phyloP scores from a whole-genome alignment of 2,797 vertebrate species.

The Acestrorhynchus altus region DNA sequence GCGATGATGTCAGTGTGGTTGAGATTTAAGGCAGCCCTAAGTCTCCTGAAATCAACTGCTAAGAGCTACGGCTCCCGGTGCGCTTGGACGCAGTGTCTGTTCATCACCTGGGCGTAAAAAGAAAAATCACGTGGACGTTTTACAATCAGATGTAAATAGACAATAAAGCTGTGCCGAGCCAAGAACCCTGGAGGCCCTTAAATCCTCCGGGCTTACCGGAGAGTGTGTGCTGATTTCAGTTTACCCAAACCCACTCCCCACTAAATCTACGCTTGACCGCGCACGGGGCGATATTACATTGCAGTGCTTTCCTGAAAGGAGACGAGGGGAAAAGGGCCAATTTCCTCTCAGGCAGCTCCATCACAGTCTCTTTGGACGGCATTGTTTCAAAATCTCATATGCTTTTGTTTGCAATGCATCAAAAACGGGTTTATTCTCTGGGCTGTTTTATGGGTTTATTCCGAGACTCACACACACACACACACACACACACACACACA shows the following conservation, averaged over 20 bases:
- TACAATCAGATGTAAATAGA: conserved; percentile 69
- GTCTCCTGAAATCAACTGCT: conserved; percentile 74
- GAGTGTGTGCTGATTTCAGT: conserved; percentile 61
- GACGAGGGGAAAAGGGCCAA: not conserved
- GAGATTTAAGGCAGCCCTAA: conserved; percentile 71
- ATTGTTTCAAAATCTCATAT: conserved; percentile 32
- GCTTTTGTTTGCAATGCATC: conserved; percentile 30
- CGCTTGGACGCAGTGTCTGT: conserved; percentile 67
- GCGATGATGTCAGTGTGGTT: conserved; percentile 56
- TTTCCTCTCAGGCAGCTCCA: conserved; percentile 10
- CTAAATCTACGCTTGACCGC: conserved; percentile 75
- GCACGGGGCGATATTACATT: conserved; percentile 51
- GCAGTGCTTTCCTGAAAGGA: conserved; percentile 6
- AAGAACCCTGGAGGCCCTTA: conserved; percentile 38
- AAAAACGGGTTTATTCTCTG: conserved; percentile 18
- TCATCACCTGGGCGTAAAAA: conserved; percentile 66
- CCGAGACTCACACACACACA: not conserved
- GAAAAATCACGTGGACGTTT: conserved; percentile 54
- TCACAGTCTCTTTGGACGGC: conserved; percentile 1
- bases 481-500: too few species aligned
- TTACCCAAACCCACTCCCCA: conserved; percentile 70
- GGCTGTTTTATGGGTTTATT: conserved; percentile 21
- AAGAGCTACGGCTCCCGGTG: conserved; percentile 59
- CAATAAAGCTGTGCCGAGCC: conserved; percentile 56
- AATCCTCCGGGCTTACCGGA: conserved; percentile 55